Evolutionary conservation across 2,888 invertebrate genomes (phyloP), one percentile per base, ranked within the genome.

Genomic region (Panopea generosa): DNA sequence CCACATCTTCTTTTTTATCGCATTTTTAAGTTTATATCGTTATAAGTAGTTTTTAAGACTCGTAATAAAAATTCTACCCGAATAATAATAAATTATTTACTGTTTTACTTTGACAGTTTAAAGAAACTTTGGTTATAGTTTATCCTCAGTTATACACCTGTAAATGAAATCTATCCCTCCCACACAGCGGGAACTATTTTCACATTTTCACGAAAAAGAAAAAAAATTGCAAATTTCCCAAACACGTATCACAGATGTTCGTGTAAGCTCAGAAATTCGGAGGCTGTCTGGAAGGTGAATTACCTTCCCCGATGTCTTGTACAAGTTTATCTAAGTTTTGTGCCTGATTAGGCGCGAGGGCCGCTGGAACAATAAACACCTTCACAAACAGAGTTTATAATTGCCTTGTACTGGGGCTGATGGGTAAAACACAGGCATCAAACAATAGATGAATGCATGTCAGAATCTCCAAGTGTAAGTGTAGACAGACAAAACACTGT

Each of bases 311-410:
- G 52, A 59, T 29, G 29, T n/a, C 33, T 59, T 65, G 60, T 60
- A 43, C 33, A 40, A 20, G 47, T 60, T 69, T 69, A 68, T 69
- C 47, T 49, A 68, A 27, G 55, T 38, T 55, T 55, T 65, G 77
- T 61, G 72, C 73, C 69, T 73, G 66, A 78, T 78, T 70, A 62
- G 66, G 45, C 50, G 29, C 53, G 18, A 67, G 45, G 59, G 52
- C 73, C 40, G 73, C 47, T 43, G 56, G 52, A 73, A 70, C 77
- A 78, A 78, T 78, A 78, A 78, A 73, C 73, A 78, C 69, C 69
- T 70, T 66, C 47, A 27, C 52, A 18, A 27, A 52, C 38, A 62
- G 69, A 55, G 69, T 73, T 78, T 78, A 62, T 78, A 78, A 78
- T 78, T 78, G 67, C 73, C 70, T 70, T 70, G 66, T 57, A 60